Evolutionary conservation across 2,888 invertebrate genomes (phyloP).

Genomic region (Cyclophora punctaria): DNA sequence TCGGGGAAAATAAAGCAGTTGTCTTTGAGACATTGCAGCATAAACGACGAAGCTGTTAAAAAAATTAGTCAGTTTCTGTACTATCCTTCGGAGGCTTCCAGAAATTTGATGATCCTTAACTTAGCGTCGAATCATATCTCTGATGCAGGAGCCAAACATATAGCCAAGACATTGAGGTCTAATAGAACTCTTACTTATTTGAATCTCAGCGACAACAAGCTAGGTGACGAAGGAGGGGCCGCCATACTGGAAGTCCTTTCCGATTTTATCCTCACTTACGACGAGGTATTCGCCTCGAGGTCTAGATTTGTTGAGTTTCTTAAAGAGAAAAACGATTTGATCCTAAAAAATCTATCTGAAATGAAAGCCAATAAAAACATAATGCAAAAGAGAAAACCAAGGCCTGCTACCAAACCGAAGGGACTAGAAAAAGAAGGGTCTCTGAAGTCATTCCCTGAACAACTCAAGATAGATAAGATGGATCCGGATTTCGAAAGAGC

Average conservation of each 20-base stretch:
- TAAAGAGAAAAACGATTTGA: constrained; percentile 24
- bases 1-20: constrained; percentile 27
- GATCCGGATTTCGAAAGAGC: constrained; percentile 26
- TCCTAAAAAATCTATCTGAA: constrained; percentile 9
- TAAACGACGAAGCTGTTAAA: constrained; percentile 33
- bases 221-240: constrained; percentile 38
- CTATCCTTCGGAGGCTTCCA: constrained; percentile 31
- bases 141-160: constrained; percentile 32
- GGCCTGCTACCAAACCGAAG: background rate
- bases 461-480: no score
- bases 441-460: constrained; percentile 2
- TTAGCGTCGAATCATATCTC: constrained; percentile 46
- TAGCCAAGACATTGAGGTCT: constrained; percentile 33
- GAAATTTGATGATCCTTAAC: constrained; percentile 35
- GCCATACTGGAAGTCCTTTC: constrained; percentile 27
- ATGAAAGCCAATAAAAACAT: constrained; percentile 9
- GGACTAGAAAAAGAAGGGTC: constrained; percentile 27
- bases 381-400: no score
- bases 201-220: constrained; percentile 41
- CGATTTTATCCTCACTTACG: constrained; percentile 31
- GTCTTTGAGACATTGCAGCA: constrained; percentile 40
- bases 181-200: constrained; percentile 43
- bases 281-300: constrained; percentile 31
- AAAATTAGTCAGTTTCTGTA: constrained; percentile 29
- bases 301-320: constrained; percentile 27